Conservation (phyloP, 1,140 invertebrate genomes). For the Drosophila willistoni region DNA sequence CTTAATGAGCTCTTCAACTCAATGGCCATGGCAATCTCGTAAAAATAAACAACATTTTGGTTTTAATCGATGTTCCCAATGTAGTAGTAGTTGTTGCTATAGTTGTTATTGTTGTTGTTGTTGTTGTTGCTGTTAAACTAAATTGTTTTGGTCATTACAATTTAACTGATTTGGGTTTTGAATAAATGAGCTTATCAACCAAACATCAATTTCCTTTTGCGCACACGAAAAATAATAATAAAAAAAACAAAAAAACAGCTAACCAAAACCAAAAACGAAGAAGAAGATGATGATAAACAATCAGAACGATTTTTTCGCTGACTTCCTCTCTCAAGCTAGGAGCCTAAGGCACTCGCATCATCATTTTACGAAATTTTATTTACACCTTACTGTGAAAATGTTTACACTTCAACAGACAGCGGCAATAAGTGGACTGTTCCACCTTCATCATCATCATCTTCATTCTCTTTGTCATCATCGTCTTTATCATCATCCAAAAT, state of each 20-base stretch:
- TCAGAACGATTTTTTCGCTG: conserved; percentile 55
- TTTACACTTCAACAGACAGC: conserved; percentile 75
- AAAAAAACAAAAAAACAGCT: too few relatives aligned
- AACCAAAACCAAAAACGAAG: conserved; percentile 18
- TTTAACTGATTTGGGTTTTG: conserved; percentile 18
- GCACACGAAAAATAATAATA: conserved; percentile 35
- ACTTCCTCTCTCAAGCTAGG: conserved; percentile 26
- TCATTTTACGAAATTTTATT: conserved; percentile 75
- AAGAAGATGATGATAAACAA: conserved; percentile 58
- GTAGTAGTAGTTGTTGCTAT: conserved; percentile 1
- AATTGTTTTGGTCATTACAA: conserved; percentile 36
- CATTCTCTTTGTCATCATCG: neutral
- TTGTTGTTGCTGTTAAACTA: conserved; percentile 17
- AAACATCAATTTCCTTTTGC: conserved; percentile 49
- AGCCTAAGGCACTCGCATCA: conserved; percentile 33
- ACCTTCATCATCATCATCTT: conserved; percentile 2
- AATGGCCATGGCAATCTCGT: conserved; percentile 38
- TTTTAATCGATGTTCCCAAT: conserved; percentile 36
- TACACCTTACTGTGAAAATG: conserved; percentile 78
- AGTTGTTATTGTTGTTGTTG: neutral
- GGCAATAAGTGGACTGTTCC: conserved; percentile 44
- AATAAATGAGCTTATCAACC: neutral
- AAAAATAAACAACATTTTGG: conserved; percentile 48
- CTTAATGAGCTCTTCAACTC: conserved; percentile 43
- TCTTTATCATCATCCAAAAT: conserved; percentile 47